Percentiles rank a stretch among this genome's conserved stretches.
Conservation (phyloP, 2,888 invertebrate genomes). For the Aromia moschata region DNA sequence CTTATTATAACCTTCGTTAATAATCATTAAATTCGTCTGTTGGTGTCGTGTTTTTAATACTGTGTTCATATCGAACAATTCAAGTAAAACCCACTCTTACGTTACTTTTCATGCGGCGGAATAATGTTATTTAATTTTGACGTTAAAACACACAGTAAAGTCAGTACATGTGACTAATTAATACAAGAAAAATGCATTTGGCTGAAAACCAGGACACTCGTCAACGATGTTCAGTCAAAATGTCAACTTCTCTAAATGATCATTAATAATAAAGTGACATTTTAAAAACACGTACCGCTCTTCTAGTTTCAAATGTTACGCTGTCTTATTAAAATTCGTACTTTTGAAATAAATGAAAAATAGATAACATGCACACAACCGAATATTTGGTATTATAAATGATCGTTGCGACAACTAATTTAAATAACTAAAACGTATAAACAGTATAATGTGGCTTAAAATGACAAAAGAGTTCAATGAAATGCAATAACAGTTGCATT, state of each 20-base stretch:
- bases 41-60: too few species aligned
- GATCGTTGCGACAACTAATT: constrained; percentile 26
- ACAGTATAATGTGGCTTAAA: neutral
- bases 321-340: constrained; percentile 48
- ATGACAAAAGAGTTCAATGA: too few species aligned
- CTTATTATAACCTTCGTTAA: too few species aligned
- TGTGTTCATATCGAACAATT: too few species aligned
- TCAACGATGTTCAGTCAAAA: constrained; percentile 50
- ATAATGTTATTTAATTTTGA: constrained; percentile 2
- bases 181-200: constrained; percentile 50
- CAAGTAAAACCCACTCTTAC: too few species aligned
- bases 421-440: constrained; percentile 16
- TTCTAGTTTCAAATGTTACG: constrained; percentile 41
- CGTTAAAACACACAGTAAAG: constrained; percentile 19
- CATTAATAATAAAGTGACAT: constrained; percentile 51
- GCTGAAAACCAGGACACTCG: constrained; percentile 47
- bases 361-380: constrained; percentile 39
- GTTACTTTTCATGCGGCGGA: neutral
- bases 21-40: too few species aligned
- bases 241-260: constrained; percentile 52
- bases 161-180: constrained; percentile 48
- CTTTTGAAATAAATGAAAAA: constrained; percentile 39
- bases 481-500: too few species aligned
- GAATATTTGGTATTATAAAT: constrained; percentile 37
- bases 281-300: constrained; percentile 50